Evolutionary conservation across 2,113 vertebrate genomes (phyloP), one percentile per base, ranked within the genome.

Genomic region (Brachionichthys hirsutus): DNA sequence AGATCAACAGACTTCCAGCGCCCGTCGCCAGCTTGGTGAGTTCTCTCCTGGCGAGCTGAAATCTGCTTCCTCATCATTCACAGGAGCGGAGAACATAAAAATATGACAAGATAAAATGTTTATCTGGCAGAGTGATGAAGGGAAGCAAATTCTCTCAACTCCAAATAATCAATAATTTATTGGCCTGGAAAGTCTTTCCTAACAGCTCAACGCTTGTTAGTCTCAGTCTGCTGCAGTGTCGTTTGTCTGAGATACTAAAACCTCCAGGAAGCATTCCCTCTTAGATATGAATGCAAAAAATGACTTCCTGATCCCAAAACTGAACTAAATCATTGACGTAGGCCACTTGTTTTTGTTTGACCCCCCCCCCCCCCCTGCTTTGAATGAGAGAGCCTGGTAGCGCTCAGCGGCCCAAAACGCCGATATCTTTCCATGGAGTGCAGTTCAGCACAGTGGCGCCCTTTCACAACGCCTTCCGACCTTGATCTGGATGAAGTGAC

Each of bases 1-100:
- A 98, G 90, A 96, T 98, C 87, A 98, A 98, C 84, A 93, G 96
- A 87, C 91, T 96, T 65, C 92, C 93, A 1, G 95, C 95, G 57
- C 97, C 96, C 52, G 93, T 98, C 75, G 95, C 96, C 77, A 95
- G 94, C 70, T 90, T 96, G 93, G 97, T 88, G 43, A 83, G 84
- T 76, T 44, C 4, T 70, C 36, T 38, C 1, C 36, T 38, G 3
- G 8, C 36, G 12, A 10, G 3, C 8, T 38, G 9, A 12, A 38
- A 38, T 38, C 36, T 8, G 3, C 8, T 30, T 30, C 24, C 24
- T 30, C 5, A 30, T 30, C 24, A 2, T 30, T 38, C 12, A 38
- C 12, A 12, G 12, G 12, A 38, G 36, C 12, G 8, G 36, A 30
- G 24, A 30, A 6, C 3, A 30, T 4, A 30, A 30, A 30, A 30